Evolutionary conservation across 2,888 invertebrate genomes (phyloP), one percentile per base, ranked within the genome.

Genomic region (Dysmachus trigonus): DNA sequence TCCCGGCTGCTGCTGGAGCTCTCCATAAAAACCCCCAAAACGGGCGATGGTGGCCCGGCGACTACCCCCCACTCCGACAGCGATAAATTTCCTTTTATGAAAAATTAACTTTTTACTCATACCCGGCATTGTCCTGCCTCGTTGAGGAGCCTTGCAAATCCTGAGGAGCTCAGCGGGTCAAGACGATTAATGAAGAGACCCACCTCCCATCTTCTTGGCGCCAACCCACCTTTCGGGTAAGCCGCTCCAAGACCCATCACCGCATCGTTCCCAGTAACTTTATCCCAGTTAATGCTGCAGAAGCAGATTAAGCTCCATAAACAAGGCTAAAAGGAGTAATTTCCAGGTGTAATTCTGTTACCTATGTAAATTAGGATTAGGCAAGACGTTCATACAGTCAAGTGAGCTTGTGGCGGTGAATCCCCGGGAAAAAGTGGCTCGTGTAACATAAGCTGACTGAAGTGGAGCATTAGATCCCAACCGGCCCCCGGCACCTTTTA

Each of bases 351-450:
- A 77, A 77, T 77, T 77, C 47, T 13, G 47, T 77, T 35, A 38
- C 76, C 76, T 35, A 76, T 76, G 76, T 38, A 77, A 77, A 77
- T 77, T 41, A 47, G 47, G 77, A 77, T 77, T 77, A 77, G 30
- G 4, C 15, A 22, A 47, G 77, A 77, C 30, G 18, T 18, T 30
- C 35, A 47, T 27, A 27, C 41, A 47, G 13, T 77, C 15, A 77
- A 77, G 15, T 41, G 27, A 47, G 47, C 10, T 77, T 27, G 35
- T 2, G 13, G 41, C 22, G 47, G n/a, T 15, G 47, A 47, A 6
- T n/a, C n/a, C 47, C 47, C 47, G 47, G 47, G 0, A 15, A 47
- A 47, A 47, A 3, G 18, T 47, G 47, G 47, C 18, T 47, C 18
- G 7, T 47, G 47, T 18, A 18, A 47, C 18, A 18, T 6, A n/a